Conservation (phyloP, 2,888 invertebrate genomes). For the Tiliacea aurago region DNA sequence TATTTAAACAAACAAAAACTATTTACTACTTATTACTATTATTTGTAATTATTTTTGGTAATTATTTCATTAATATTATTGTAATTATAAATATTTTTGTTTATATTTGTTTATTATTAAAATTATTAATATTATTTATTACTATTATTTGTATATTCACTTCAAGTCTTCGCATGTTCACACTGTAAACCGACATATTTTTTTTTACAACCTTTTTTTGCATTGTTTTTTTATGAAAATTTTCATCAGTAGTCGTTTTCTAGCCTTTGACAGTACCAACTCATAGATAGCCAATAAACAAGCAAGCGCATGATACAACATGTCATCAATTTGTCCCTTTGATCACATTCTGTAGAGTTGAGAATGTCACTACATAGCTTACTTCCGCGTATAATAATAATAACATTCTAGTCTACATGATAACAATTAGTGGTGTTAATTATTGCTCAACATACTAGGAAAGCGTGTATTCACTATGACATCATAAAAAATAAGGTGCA, state of each 20-base stretch:
- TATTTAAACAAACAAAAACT: conserved; percentile 4
- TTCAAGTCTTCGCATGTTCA: no score
- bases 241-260: background rate
- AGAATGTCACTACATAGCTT: no score
- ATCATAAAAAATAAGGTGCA: conserved; percentile 43
- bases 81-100: no score
- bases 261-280: background rate
- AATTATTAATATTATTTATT: background rate
- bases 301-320: background rate
- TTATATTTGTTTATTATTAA: no score
- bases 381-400: background rate
- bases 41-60: background rate
- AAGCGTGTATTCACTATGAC: conserved; percentile 4
- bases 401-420: background rate
- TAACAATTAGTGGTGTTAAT: conserved; percentile 31
- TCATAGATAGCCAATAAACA: background rate
- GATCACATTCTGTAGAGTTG: background rate
- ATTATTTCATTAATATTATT: no score
- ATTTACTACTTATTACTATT: background rate
- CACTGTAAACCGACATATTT: background rate
- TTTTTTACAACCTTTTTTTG: background rate
- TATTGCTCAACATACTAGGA: background rate
- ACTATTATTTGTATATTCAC: background rate
- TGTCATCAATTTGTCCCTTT: conserved; percentile 5
- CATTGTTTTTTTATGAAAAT: background rate